Percentiles rank a stretch among this genome's conserved stretches.
Conservation (phyloP, 2,113 vertebrate genomes). For the Ptilonorhynchus violaceus region DNA sequence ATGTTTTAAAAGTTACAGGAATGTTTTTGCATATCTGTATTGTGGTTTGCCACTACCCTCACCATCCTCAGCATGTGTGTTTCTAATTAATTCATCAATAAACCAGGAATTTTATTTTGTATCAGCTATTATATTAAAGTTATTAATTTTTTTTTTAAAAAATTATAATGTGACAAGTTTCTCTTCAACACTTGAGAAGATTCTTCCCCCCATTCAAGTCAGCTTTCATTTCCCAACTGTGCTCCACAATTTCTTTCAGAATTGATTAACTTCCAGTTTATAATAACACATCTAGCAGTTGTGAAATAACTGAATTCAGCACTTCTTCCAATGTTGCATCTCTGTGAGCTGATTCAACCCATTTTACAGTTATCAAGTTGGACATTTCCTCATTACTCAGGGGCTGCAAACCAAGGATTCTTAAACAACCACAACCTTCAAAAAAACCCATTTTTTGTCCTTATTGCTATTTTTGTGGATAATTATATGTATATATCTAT, state of each 20-base stretch:
- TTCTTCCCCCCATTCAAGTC: background rate
- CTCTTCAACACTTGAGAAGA: background rate
- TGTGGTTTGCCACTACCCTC: background rate
- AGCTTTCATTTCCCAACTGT: background rate
- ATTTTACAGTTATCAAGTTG: constrained; percentile 2
- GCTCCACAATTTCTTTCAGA: background rate
- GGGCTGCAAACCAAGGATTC: background rate
- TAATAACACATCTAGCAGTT: background rate
- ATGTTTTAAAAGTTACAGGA: background rate
- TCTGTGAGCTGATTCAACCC: constrained; percentile 7
- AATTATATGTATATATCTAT: background rate
- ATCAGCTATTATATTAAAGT: background rate
- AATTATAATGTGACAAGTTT: background rate
- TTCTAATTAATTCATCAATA: background rate
- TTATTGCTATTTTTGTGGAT: background rate
- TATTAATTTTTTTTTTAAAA: background rate
- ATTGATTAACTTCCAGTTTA: constrained; percentile 21
- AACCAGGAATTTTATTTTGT: background rate
- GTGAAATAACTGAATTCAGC: constrained; percentile 23
- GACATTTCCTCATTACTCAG: constrained; percentile 24
- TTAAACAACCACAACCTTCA: background rate
- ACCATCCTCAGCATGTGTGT: background rate
- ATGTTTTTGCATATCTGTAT: background rate
- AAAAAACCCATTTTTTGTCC: rapidly evolving
- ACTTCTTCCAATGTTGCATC: background rate